Evolutionary conservation across 2,113 vertebrate genomes (phyloP), one percentile per base, ranked within the genome.

Genomic region (Phoenicopterus ruber): DNA sequence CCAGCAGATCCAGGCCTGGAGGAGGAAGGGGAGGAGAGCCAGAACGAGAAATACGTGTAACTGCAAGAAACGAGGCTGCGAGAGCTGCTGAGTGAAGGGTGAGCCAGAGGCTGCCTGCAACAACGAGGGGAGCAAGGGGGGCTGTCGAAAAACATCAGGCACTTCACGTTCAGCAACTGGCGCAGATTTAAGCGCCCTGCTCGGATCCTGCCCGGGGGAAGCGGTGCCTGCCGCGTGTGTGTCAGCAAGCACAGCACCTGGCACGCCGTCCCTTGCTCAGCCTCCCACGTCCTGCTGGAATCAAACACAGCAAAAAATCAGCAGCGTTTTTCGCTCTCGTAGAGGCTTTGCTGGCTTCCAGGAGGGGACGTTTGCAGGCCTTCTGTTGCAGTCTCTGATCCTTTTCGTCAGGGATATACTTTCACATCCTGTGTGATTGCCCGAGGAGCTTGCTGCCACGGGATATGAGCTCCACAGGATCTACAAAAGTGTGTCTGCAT

Each of bases 91-190:
- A 4, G 83, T 4, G 31, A 17, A 70, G 67, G 62, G 63, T 0
- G 18, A 78, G 88, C 29, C 72, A 17, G 55, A 17, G 34, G 26
- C 52, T 13, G 57, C 14, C 63, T 15, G 83, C 24, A 26, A 6
- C 58, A 26, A 17, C 0, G 11, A 69, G 44, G 46, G 83, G 34
- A 74, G 63, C 42, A 36, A 54, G 26, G 17, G 38, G 40, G n/a
- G 46, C 12, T 82, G 77, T 19, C 7, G 7, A 17, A 42, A 7
- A 61, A 32, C 76, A 80, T 40, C 80, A 47, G 71, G 86, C n/a
- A 0, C 67, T 42, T 59, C 0, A 1, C 1, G 0, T 22, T 36
- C 16, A 55, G 80, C 29, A 26, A 1, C 42, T 10, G 31, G 49
- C 3, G 1, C 4, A 17, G 78, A 12, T 85, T 11, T 11, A 7